A percentile compares a stretch with the other conserved stretches of the same genome.
phyloP scores from a whole-genome alignment of 2,888 invertebrate genomes.

The Cerceris ruficornis region DNA sequence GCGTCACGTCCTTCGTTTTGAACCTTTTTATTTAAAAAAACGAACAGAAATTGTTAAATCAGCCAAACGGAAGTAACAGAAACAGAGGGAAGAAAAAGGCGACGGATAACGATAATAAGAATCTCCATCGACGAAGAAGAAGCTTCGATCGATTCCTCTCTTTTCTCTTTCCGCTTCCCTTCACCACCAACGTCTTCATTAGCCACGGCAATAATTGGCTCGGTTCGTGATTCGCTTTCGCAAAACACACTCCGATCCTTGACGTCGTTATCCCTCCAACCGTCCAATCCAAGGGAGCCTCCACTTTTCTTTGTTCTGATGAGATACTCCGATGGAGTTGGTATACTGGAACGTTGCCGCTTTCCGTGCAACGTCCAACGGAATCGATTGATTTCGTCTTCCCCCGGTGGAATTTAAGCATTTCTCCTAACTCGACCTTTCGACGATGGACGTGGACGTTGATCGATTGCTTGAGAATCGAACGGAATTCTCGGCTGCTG shows the following conservation, averaged over 20 bases:
- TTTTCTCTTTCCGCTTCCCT: constrained; percentile 42
- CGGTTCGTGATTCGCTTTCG: constrained; percentile 61
- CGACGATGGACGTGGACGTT: constrained; percentile 25
- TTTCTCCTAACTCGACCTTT: not conserved
- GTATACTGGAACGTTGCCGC: constrained; percentile 12
- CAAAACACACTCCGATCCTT: constrained; percentile 33
- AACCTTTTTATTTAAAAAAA: not conserved
- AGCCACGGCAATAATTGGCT: constrained; percentile 63
- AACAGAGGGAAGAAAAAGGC: constrained; percentile 2
- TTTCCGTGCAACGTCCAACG: constrained; percentile 3
- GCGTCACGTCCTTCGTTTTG: too few relatives aligned
- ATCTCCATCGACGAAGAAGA: constrained; percentile 15
- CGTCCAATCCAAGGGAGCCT: constrained; percentile 2
- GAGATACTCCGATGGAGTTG: not conserved
- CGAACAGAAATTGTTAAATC: not conserved
- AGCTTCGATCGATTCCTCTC: constrained; percentile 46
- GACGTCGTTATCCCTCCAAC: constrained; percentile 48
- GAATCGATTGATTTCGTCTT: constrained; percentile 25
- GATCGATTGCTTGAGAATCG: constrained; percentile 22
- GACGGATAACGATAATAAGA: constrained; percentile 16
- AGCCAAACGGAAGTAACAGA: not conserved
- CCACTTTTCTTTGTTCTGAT: not conserved
- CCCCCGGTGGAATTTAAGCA: constrained; percentile 11
- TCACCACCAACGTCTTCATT: constrained; percentile 58
- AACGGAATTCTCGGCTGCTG: not conserved